These are phyloP conservation scores for Eubasilissa splendida DNA, from an alignment of 2,888 invertebrate species.

Conservation along the genomic window DNA sequence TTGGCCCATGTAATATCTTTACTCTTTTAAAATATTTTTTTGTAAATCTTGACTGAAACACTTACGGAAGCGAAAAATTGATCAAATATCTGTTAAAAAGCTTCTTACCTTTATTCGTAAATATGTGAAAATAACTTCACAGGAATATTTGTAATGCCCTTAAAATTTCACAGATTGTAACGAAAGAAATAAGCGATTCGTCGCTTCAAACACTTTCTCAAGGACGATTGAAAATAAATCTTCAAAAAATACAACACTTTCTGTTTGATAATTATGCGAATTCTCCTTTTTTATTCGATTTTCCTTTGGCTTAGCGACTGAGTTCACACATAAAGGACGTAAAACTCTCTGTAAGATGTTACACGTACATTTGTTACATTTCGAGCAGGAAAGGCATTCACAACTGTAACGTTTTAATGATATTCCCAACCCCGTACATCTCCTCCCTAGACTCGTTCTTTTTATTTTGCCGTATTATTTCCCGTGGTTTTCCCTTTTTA, in stretches of 20 bases:
- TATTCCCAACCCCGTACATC: constrained; percentile 28
- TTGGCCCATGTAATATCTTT: no score
- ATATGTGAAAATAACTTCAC: no score
- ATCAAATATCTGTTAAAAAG: no score
- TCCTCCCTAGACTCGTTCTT: neutral
- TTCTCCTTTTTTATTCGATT: neutral
- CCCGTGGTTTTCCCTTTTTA: constrained; percentile 27
- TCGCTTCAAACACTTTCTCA: neutral
- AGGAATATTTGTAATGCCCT: no score
- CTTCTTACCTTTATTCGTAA: no score
- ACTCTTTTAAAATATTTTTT: no score
- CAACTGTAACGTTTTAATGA: constrained; percentile 37
- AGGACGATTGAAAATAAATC: constrained; percentile 4
- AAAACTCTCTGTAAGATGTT: constrained; percentile 8
- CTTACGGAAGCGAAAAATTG: no score
- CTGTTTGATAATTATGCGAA: constrained; percentile 22
- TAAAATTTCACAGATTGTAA: no score
- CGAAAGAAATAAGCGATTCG: neutral
- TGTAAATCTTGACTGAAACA: no score
- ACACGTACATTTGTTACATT: constrained; percentile 6
- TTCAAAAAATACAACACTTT: constrained; percentile 6
- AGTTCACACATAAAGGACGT: constrained; percentile 20
- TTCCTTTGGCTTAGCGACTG: constrained; percentile 31
- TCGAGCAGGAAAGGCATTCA: constrained; percentile 27
- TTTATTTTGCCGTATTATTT: constrained; percentile 34